Evolutionary conservation across 2,888 invertebrate genomes (phyloP), one percentile per base, ranked within the genome.

Genomic region (Melipona beecheii): DNA sequence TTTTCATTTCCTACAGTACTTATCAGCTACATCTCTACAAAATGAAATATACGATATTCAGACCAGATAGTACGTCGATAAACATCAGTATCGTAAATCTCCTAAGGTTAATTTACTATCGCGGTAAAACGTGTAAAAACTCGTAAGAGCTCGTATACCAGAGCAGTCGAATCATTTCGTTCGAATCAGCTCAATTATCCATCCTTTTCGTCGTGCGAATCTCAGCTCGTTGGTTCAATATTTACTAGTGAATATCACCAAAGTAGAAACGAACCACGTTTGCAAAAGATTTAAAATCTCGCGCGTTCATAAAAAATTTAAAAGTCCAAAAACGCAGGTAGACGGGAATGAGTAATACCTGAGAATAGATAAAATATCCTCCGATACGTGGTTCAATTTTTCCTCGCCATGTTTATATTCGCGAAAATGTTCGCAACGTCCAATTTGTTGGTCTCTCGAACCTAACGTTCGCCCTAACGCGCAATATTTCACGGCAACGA

Each of bases 151-250:
- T 60, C 60, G 19, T 62, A 4, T 4, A 60, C 19, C 19, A 31
- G 11, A 31, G 31, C 21, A 27, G 62, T 50, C 54, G 54, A 69
- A 79, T 76, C 75, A 27, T 68, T 49, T 19, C 78, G 2, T 54
- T 27, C 27, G 31, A 49, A 27, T 21, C 50, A 60, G n/a, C 50
- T 72, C 49, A 50, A 31, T 50, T 60, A 17, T 21, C 60, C 21
- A n/a, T 27, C 24, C 6, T 3, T 13, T 31, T 15, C 0, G 4
- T 15, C 0, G 13, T 15, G 11, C 24, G 58, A 43, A 9, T 9
- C 24, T 6, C 24, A 60, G 24, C 24, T 24, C 24, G 6, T 2
- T 3, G 24, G 19, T 5, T 19, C 11, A 27, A 27, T 27, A 50
- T 50, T 11, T 49, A 17, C 50, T 19, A 5, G 2, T 1, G n/a